A percentile compares a stretch with the other conserved stretches of the same genome.
Evolutionary conservation across 2,797 vertebrate genomes (phyloP).

Genomic region (Pseudochaenichthys georgianus): DNA sequence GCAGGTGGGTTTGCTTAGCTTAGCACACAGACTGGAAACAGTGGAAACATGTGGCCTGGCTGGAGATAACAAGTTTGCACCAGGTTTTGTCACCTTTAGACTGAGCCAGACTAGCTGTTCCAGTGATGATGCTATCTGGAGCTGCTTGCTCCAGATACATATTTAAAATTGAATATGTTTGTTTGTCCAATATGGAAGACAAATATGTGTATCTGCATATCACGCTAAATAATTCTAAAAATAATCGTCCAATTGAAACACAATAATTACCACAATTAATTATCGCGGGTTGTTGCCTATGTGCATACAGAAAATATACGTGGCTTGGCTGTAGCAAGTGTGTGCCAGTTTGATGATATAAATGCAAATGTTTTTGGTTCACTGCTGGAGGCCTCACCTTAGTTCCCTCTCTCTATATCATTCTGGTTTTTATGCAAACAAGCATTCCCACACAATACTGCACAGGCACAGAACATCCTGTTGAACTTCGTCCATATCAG

Average conservation of each 20-base stretch:
- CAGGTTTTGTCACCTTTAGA: neutral
- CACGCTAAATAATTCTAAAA: no score
- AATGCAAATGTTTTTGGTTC: constrained; percentile 34
- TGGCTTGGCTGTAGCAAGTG: neutral
- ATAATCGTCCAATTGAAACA: no score
- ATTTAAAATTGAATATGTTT: neutral
- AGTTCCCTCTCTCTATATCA: neutral
- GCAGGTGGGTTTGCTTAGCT: neutral
- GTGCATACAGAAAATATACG: neutral
- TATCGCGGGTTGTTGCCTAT: neutral
- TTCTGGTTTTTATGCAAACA: constrained; percentile 39
- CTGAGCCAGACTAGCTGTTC: neutral
- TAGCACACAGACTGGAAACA: neutral
- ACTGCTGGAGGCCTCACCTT: neutral
- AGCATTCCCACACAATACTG: constrained; percentile 7
- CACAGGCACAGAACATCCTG: constrained; percentile 32
- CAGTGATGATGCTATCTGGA: neutral
- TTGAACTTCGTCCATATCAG: constrained; percentile 18
- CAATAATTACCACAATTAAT: no score
- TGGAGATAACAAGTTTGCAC: neutral
- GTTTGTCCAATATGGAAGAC: no score
- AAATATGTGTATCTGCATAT: no score
- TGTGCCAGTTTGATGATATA: constrained; percentile 19
- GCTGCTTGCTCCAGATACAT: neutral
- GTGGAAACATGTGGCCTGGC: neutral